A percentile compares a stretch with the other conserved stretches of the same genome.
phyloP scores from a whole-genome alignment of 1,140 invertebrate species.

The Bilobella aurantiaca region DNA sequence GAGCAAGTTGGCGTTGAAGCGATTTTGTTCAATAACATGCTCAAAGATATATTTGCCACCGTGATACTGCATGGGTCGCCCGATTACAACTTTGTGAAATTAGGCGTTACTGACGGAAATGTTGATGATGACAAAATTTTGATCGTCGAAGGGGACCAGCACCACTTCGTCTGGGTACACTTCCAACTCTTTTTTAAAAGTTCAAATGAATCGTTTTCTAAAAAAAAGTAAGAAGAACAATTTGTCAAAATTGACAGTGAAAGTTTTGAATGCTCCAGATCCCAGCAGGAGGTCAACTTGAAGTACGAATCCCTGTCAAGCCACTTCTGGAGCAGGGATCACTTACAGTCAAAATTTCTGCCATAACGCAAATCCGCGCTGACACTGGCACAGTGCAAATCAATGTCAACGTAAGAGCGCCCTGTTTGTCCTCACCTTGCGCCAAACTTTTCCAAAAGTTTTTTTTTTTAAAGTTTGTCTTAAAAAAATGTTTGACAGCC shows the following conservation, averaged over 20 bases:
- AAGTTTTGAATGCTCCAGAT: slow-evolving; percentile 32
- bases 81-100: slow-evolving; percentile 48
- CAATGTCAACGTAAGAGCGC: slow-evolving; percentile 2
- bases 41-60: slow-evolving; percentile 38
- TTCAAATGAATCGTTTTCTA: too few species aligned
- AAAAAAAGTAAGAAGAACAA: slow-evolving; percentile 22
- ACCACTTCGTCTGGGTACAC: slow-evolving; percentile 46
- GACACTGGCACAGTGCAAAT: slow-evolving; percentile 42
- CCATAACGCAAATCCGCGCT: slow-evolving; percentile 45
- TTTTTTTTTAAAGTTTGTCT: background rate
- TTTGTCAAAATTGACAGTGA: background rate
- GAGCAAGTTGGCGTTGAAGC: slow-evolving; percentile 50
- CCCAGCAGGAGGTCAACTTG: slow-evolving; percentile 33
- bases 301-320: slow-evolving; percentile 40
- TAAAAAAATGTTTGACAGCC: slow-evolving; percentile 36
- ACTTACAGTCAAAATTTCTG: slow-evolving; percentile 45
- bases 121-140: slow-evolving; percentile 42
- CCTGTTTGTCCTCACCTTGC: slow-evolving; percentile 7
- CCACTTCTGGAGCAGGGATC: slow-evolving; percentile 43
- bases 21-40: slow-evolving; percentile 47
- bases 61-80: slow-evolving; percentile 40
- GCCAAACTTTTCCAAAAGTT: too few species aligned
- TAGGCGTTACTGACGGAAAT: slow-evolving; percentile 45
- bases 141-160: slow-evolving; percentile 41
- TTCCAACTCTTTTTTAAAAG: too few species aligned